Evolutionary conservation across 1,140 invertebrate species (phyloP).

Genomic region (Drosophila kepulauana): DNA sequence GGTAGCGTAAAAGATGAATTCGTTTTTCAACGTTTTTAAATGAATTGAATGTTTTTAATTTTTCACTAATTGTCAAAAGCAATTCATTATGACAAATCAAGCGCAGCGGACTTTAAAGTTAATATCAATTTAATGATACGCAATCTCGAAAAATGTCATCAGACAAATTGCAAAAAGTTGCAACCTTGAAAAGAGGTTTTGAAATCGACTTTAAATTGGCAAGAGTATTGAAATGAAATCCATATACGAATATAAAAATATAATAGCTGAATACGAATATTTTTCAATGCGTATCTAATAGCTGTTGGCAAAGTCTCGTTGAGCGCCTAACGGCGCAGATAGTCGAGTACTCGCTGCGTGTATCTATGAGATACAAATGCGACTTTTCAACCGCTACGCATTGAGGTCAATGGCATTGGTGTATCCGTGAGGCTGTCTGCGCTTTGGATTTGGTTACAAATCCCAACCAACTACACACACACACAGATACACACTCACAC

Average conservation of each 20-base stretch:
- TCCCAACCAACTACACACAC: constrained; percentile 27
- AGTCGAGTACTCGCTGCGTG: constrained; percentile 13
- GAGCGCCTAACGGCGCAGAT: constrained; percentile 26
- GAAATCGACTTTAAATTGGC: constrained; percentile 15
- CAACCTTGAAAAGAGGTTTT: constrained; percentile 10
- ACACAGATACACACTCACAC: constrained; percentile 2
- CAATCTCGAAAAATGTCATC: constrained; percentile 1
- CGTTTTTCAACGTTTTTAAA: neutral
- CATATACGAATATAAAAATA: neutral
- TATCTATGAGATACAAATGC: constrained; percentile 38
- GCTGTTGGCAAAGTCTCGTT: constrained; percentile 15
- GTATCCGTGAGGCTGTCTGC: constrained; percentile 38
- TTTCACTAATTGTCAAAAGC: neutral
- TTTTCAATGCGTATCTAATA: constrained; percentile 38
- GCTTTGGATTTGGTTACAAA: constrained; percentile 52
- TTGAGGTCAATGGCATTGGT: constrained; percentile 51
- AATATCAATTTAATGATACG: neutral
- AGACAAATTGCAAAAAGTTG: constrained; percentile 5
- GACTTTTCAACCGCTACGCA: constrained; percentile 45
- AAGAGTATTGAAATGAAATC: constrained; percentile 11
- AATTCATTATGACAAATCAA: neutral
- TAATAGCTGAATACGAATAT: constrained; percentile 4
- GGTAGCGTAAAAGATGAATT: neutral
- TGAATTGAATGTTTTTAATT: neutral
- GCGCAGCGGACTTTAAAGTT: neutral